These are phyloP conservation scores for Ectropis grisescens DNA, from an alignment of 1,140 invertebrate genomes.

Conservation along the genomic window DNA sequence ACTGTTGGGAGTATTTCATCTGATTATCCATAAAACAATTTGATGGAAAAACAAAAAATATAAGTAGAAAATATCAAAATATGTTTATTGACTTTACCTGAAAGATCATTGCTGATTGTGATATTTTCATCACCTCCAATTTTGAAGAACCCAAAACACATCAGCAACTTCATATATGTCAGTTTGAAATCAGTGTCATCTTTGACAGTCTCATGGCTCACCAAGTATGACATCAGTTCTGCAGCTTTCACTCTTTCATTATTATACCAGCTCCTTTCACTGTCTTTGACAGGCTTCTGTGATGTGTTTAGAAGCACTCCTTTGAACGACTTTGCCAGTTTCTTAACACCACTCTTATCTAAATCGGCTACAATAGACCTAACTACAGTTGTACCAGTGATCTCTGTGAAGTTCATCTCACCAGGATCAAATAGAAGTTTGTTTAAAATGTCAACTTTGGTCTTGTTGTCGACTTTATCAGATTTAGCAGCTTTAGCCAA, in stretches of 20 bases:
- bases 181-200: slow-evolving; percentile 76
- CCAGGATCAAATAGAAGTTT: slow-evolving; percentile 76
- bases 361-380: slow-evolving; percentile 74
- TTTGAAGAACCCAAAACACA: slow-evolving; percentile 76
- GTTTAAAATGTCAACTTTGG: slow-evolving; percentile 71
- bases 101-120: slow-evolving; percentile 68
- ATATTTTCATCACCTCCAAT: slow-evolving; percentile 61
- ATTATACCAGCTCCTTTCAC: slow-evolving; percentile 74
- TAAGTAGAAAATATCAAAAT: too few species aligned
- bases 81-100: too few species aligned
- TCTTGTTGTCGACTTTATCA: slow-evolving; percentile 60
- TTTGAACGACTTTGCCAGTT: slow-evolving; percentile 72
- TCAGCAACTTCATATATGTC: slow-evolving; percentile 75
- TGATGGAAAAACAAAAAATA: too few species aligned
- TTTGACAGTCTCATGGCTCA: slow-evolving; percentile 73
- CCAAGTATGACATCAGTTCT: slow-evolving; percentile 75
- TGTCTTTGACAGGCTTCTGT: slow-evolving; percentile 62
- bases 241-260: slow-evolving; percentile 76
- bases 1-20: too few species aligned
- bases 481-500: slow-evolving; percentile 66
- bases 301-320: slow-evolving; percentile 69
- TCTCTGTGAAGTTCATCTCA: slow-evolving; percentile 79
- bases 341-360: slow-evolving; percentile 73
- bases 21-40: too few species aligned
- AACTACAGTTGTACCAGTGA: slow-evolving; percentile 74